Evolutionary conservation across 2,113 vertebrate species (phyloP), one percentile per base, ranked within the genome.

Genomic region (Callipepla squamata): DNA sequence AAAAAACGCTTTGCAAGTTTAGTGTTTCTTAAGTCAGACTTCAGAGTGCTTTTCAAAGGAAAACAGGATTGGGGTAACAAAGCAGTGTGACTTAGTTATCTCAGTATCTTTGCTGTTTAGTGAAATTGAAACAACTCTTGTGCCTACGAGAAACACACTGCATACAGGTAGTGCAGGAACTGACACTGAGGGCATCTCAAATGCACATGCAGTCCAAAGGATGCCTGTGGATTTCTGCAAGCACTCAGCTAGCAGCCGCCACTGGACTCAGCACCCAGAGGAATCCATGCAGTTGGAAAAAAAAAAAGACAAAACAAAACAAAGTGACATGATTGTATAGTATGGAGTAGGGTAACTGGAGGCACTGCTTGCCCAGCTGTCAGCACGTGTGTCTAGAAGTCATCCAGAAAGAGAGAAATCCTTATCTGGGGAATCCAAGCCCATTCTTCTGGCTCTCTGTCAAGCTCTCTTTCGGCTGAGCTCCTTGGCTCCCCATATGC

Each of bases 341-440:
- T 1, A 6, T 57, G 7, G 5, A 51, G 25, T 7, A 10, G 80
- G 78, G 91, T 65, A 20, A 51, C 4, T 45, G 51, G 61, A 87
- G 87, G 47, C 5, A 0, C 47, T 70, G 61, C 73, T 88, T 89
- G 83, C 70, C 83, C 90, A n/a, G 92, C 91, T 84, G 80, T 91
- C 74, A 91, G 85, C 73, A 92, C 42, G 93, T 90, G 74, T 77
- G 94, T 89, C 40, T 69, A 90, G 80, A 85, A 73, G 57, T 10
- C 88, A 88, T 95, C 74, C 90, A 95, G 89, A 85, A 76, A 77
- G 50, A 61, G 36, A 81, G 36, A 75, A 96, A 95, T 58, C 25
- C 58, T 90, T 89, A 79, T 59, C 58, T 93, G 58, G 47, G 50
- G 69, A 89, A 93, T 10, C 85, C 70, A 80, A 89, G 74, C 50